phyloP scores from a whole-genome alignment of 2,888 invertebrate genomes.

The Folsomia manolachei region DNA sequence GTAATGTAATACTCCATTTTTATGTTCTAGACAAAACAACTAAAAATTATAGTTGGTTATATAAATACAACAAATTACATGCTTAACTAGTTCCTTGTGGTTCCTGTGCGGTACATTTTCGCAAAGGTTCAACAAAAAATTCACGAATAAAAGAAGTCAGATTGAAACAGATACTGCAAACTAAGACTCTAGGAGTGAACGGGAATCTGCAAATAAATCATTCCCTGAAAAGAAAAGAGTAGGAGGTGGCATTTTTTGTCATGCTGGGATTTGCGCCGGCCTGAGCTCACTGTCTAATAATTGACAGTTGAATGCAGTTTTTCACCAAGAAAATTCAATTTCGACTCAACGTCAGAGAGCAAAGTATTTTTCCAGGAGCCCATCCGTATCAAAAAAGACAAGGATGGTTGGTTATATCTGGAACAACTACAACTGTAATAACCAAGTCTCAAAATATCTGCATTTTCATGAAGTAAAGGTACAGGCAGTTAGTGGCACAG shows the following conservation, averaged over 20 bases:
- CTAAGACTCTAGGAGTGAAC: slow-evolving; percentile 4
- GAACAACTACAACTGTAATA: too few relatives aligned
- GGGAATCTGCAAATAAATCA: slow-evolving; percentile 14
- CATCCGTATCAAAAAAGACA: not conserved
- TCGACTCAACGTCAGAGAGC: not conserved
- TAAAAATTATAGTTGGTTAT: too few relatives aligned
- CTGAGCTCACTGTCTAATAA: slow-evolving; percentile 14
- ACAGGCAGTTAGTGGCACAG: too few relatives aligned
- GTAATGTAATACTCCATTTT: too few relatives aligned
- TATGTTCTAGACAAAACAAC: too few relatives aligned
- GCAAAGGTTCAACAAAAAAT: too few relatives aligned
- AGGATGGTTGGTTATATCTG: not conserved
- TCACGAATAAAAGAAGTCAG: not conserved
- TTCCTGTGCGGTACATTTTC: too few relatives aligned
- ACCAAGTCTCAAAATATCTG: too few relatives aligned
- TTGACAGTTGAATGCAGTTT: slow-evolving; percentile 21
- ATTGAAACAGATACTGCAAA: not conserved
- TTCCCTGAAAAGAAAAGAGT: slow-evolving; percentile 1
- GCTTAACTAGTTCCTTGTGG: too few relatives aligned
- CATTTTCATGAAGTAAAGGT: too few relatives aligned
- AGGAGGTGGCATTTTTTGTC: not conserved
- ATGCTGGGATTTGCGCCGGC: not conserved
- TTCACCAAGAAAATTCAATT: slow-evolving; percentile 18
- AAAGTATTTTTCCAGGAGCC: not conserved
- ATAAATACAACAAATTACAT: too few relatives aligned